Base-by-base conservation (phyloP, 2,888 invertebrate species). In the Trichogramma dendrolimi region DNA sequence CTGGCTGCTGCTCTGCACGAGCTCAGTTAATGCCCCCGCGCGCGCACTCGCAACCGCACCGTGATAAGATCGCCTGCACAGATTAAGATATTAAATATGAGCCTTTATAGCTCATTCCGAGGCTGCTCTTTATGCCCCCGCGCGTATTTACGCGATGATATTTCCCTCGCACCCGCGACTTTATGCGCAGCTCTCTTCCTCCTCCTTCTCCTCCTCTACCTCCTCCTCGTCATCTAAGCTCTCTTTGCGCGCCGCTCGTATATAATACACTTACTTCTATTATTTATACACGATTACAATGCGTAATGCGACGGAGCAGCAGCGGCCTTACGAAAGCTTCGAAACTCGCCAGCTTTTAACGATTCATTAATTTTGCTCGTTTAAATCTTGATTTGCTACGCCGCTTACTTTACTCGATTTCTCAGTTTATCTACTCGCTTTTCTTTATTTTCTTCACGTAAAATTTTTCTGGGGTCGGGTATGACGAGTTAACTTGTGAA, bases 1-100 rank as follows among this genome's bases (percentile, higher is more conserved):
- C 58, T 59, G 72, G 71, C 69, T 71, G 70, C 70, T 69, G 70
- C 70, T 70, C 70, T 67, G 64, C 66, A 14, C 46, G 38, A 38
- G n/a, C 48, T 44, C 11, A 54, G 54, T 48, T 48, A 48, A 48
- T 44, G 44, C 55, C 11, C 51, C 5, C n/a, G 11, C 5, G 5
- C 11, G 51, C 51, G 8, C 38, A 27, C 38, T 14, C 10, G n/a
- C 58, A 27, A 27, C 27, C 27, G 11, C 46, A 40, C 10, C 51
- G 63, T 69, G 73, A 73, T 72, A 73, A 72, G 73, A 73, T 73
- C 70, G 68, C 49, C 27, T 27, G 46, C 10, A 68, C 69, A 71
- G 73, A 73, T 73, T 73, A 72, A 73, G 73, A 72, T 73, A 73
- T 73, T 72, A 65, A 65, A 73, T 73, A 72, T 72, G 65, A 67